Conservation (phyloP, 2,113 vertebrate species). For the Siniperca knerii region DNA sequence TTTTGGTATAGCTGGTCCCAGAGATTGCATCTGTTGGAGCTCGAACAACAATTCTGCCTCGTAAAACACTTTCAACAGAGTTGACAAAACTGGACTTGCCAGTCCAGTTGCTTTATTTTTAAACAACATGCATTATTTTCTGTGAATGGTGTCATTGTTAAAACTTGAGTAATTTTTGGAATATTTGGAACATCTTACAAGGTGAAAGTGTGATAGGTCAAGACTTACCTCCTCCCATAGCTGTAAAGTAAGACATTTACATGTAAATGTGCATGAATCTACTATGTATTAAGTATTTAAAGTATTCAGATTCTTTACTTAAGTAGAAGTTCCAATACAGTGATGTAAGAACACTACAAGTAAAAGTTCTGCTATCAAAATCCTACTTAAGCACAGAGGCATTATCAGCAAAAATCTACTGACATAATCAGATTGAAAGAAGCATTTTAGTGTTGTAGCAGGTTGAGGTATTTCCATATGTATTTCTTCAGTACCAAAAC, state of each 20-base stretch:
- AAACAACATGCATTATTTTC: not conserved
- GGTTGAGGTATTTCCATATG: too few species aligned
- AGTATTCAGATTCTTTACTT: too few species aligned
- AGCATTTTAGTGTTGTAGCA: too few species aligned
- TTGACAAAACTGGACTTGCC: constrained; percentile 73
- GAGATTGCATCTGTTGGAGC: not conserved
- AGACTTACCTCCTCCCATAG: constrained; percentile 11
- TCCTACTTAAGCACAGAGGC: too few species aligned
- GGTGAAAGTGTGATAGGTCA: not conserved
- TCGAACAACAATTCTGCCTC: not conserved
- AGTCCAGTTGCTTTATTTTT: not conserved
- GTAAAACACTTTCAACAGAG: constrained; percentile 53
- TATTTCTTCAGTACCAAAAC: too few species aligned
- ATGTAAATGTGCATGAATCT: not conserved
- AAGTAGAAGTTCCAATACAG: too few species aligned
- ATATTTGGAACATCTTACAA: not conserved
- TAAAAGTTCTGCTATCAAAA: too few species aligned
- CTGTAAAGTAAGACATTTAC: constrained; percentile 21
- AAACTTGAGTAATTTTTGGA: not conserved
- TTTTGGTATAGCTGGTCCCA: constrained; percentile 5
- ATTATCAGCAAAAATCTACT: too few species aligned
- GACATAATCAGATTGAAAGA: too few species aligned
- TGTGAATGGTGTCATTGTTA: too few species aligned
- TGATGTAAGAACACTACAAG: too few species aligned
- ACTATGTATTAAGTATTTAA: too few species aligned